Base-by-base conservation (phyloP, 2,888 invertebrate genomes). In the Torymus tubicola region DNA sequence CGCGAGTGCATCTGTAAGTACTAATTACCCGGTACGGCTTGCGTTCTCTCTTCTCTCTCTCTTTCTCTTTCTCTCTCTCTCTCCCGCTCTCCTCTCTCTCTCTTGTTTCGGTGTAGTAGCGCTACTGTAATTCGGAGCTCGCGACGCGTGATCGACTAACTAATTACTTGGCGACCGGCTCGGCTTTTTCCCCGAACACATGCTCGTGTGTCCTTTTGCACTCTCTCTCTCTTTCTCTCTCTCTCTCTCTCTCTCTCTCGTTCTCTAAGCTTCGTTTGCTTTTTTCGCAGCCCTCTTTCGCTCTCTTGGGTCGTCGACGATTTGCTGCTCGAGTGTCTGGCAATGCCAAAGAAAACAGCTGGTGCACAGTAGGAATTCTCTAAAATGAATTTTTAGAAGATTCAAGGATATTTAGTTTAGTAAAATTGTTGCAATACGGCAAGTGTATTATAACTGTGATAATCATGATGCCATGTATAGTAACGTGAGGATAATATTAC, bases 1-100 rank as follows among this genome's bases (percentile, higher is more conserved):
- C 84, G 53, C 87, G 87, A 86, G 86, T 88, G 88, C 87, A 87
- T 87, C 86, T 86, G 88, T 88, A 89, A 86, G 86, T 89, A 90
- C 90, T 90, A 90, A 90, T 90, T 90, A 89, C 88, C 86, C 84
- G 80, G 65, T 72, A 76, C 76, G 72, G 10, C 24, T 3, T 8
- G 8, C 65, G 3, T 53, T 60, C 60, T 13, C 14, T 68, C 61
- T 24, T n/a, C 12, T 31, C 2, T 31, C 4, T 31, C 31, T 53
- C 50, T 52, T 65, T 72, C 61, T 16, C n/a, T 18, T 16, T 67
- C 24, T 52, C 16, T 13, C 42, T 75, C 60, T 50, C 60, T 42
- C 70, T 58, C 31, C 16, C 53, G 16, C 16, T 10, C 65, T 65
- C 64, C 50, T 52, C 67, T 72, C 61, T 16, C 42, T 57, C 79